Evolutionary conservation across 2,888 invertebrate genomes (phyloP).

Genomic region (Eristalinus sepulchralis): DNA sequence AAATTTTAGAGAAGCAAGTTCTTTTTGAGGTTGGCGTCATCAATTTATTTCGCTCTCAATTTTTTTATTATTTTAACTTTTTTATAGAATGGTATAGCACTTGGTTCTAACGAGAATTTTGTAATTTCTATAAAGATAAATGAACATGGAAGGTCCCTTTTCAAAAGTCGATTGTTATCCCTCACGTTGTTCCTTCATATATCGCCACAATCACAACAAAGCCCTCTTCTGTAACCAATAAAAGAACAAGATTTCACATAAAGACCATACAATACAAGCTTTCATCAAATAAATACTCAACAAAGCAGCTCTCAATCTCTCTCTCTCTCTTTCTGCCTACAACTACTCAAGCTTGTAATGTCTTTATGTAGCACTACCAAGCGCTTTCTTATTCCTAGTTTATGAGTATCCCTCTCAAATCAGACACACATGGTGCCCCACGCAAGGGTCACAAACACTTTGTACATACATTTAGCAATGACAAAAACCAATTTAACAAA

Average conservation of each 20-base stretch:
- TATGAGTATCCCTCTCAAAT: neutral
- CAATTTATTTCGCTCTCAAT: no score
- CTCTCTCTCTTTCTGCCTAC: neutral
- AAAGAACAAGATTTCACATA: neutral
- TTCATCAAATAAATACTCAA: constrained; percentile 2
- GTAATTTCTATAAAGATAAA: no score
- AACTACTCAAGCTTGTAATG: constrained; percentile 10
- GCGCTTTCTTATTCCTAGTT: neutral
- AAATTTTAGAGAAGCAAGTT: no score
- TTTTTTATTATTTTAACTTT: no score
- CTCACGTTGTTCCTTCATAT: no score
- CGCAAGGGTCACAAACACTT: constrained; percentile 7
- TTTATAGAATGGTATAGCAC: no score
- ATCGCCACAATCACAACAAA: no score
- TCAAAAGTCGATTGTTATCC: no score
- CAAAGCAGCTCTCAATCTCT: neutral
- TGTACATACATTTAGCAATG: constrained; percentile 62
- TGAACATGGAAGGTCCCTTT: no score
- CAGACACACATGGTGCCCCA: neutral
- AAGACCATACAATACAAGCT: constrained; percentile 5
- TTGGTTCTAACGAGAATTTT: no score
- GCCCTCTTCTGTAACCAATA: neutral
- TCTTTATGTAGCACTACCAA: constrained; percentile 5
- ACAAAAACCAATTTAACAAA: constrained; percentile 44
- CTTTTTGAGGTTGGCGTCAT: no score